These are phyloP conservation scores for Sarcoramphus papa DNA, from an alignment of 2,797 vertebrate species.

Conservation along the genomic window DNA sequence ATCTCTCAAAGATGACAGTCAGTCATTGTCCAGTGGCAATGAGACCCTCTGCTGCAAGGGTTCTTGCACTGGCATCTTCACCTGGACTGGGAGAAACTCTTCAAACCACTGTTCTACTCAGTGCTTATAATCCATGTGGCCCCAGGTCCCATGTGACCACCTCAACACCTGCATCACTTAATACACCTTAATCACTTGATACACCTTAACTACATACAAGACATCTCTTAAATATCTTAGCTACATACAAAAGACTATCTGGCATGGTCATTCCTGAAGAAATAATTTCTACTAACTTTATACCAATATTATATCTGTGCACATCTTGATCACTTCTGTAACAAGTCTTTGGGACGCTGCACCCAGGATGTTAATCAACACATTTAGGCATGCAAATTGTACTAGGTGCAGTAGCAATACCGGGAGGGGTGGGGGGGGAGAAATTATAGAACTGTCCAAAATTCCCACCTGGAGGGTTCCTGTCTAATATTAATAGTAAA, in stretches of 20 bases:
- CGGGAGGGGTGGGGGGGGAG: rapidly evolving
- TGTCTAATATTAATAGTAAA: not conserved
- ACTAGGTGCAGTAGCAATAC: not conserved
- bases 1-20: not conserved
- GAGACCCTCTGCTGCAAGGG: not conserved
- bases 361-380: not conserved
- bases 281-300: not conserved
- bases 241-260: not conserved
- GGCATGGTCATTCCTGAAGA: not conserved
- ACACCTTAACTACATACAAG: not conserved
- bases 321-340: not conserved
- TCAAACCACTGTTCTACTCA: not conserved
- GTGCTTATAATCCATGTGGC: not conserved
- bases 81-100: not conserved
- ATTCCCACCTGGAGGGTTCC: not conserved
- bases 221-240: not conserved
- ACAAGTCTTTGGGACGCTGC: not conserved
- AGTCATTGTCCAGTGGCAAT: not conserved
- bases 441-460: not conserved
- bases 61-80: not conserved
- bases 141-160: not conserved
- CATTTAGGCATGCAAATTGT: not conserved
- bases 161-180: not conserved
- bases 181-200: not conserved
- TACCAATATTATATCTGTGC: not conserved